Conservation (phyloP, 2,888 invertebrate genomes). For the Eulithis prunata region DNA sequence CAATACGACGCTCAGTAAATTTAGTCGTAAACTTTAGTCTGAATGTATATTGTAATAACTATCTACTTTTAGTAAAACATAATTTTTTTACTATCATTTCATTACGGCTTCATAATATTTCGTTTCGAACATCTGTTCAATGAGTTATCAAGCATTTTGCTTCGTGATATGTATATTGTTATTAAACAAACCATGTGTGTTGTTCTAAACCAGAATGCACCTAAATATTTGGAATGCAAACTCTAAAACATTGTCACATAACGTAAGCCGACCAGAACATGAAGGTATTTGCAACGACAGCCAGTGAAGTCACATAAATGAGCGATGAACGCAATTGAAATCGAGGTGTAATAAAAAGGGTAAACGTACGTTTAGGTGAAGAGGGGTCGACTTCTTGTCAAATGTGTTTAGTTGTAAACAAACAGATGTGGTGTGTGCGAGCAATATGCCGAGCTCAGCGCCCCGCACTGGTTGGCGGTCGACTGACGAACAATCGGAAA, state of each 20-base stretch:
- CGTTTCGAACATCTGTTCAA: constrained; percentile 20
- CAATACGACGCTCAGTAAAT: constrained; percentile 18
- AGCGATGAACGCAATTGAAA: constrained; percentile 4
- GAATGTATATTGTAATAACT: neutral
- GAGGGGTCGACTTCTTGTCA: constrained; percentile 65
- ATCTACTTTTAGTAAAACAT: too few relatives aligned
- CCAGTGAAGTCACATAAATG: constrained; percentile 12
- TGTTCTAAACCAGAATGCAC: neutral
- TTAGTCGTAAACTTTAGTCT: neutral
- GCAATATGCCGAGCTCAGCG: constrained; percentile 56
- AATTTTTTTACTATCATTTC: too few relatives aligned
- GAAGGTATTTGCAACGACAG: constrained; percentile 3
- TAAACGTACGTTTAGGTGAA: constrained; percentile 67
- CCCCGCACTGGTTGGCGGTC: constrained; percentile 70
- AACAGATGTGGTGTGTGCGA: constrained; percentile 62
- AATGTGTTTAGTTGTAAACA: constrained; percentile 69
- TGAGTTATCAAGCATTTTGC: neutral
- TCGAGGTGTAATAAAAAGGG: constrained; percentile 43
- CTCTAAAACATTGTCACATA: constrained; percentile 29
- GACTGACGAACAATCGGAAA: constrained; percentile 61
- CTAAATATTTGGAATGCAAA: constrained; percentile 19
- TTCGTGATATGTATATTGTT: neutral
- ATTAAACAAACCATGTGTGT: neutral
- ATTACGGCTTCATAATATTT: constrained; percentile 24
- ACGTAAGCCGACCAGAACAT: constrained; percentile 53